Conservation (phyloP, 2,797 vertebrate genomes). For the Spinibarbus caldwelli region DNA sequence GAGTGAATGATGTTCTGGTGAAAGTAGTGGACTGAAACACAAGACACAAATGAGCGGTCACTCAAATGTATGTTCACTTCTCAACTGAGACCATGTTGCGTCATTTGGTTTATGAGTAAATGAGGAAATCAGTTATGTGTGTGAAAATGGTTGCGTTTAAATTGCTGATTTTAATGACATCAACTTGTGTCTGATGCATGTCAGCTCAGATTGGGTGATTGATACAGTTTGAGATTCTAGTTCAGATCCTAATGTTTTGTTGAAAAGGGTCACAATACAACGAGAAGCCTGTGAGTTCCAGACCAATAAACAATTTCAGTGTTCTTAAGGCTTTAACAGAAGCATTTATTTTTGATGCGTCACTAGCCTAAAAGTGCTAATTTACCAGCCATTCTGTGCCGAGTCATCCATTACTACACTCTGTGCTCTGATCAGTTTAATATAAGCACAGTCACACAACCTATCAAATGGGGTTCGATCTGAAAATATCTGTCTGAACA, state of each 20-base stretch:
- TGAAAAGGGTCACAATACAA: conserved; percentile 1
- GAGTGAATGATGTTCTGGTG: conserved; percentile 61
- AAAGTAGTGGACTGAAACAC: not conserved
- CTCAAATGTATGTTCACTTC: not conserved
- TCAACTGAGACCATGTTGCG: not conserved
- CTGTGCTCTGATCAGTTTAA: conserved; percentile 25
- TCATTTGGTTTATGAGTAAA: not conserved
- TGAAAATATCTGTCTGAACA: conserved; percentile 12
- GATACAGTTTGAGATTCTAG: not conserved
- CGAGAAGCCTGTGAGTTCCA: not conserved
- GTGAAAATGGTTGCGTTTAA: not conserved
- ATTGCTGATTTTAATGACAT: not conserved
- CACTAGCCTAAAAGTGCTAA: conserved; percentile 19
- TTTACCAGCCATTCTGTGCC: not conserved
- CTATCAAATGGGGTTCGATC: conserved; percentile 15
- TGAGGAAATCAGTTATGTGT: not conserved
- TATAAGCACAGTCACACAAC: conserved; percentile 8
- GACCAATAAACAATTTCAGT: not conserved
- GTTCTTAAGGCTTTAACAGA: not conserved
- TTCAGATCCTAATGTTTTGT: not conserved
- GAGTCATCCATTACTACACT: conserved; percentile 7
- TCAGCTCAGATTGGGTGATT: conserved; percentile 19
- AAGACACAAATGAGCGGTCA: conserved; percentile 5
- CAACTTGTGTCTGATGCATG: not conserved
- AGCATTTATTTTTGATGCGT: conserved; percentile 41